Evolutionary conservation across 2,113 vertebrate genomes (phyloP).

Genomic region (Psittacula cyanocephala): DNA sequence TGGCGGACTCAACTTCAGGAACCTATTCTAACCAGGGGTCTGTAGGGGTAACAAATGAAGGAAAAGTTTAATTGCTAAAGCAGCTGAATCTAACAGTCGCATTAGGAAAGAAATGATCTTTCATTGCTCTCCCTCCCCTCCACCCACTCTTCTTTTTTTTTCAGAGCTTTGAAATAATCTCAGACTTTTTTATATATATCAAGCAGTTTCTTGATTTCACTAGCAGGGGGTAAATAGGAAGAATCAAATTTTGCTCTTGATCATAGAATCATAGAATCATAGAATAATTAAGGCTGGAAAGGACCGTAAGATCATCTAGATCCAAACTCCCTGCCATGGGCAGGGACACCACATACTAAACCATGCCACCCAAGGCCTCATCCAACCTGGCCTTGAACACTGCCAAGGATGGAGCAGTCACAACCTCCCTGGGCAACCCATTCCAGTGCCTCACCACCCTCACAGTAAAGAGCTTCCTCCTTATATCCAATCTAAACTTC

Average conservation of each 20-base stretch:
- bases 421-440: too few species aligned
- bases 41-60: constrained; percentile 64
- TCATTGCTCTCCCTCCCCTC: background rate
- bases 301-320: too few species aligned
- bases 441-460: too few species aligned
- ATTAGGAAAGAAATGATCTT: constrained; percentile 44
- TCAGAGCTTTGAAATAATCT: background rate
- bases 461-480: too few species aligned
- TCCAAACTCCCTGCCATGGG: too few species aligned
- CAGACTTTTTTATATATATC: background rate
- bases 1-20: constrained; percentile 70
- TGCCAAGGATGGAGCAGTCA: too few species aligned
- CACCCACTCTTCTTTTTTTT: background rate
- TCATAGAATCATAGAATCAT: too few species aligned
- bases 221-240: background rate
- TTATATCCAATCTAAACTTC: too few species aligned
- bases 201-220: background rate
- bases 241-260: background rate
- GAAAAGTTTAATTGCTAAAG: constrained; percentile 61
- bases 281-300: too few species aligned
- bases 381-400: too few species aligned
- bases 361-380: too few species aligned
- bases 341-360: too few species aligned
- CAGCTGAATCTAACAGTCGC: constrained; percentile 16
- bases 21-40: constrained; percentile 67